phyloP scores from a whole-genome alignment of 2,888 invertebrate genomes.

The Morpho achilles region DNA sequence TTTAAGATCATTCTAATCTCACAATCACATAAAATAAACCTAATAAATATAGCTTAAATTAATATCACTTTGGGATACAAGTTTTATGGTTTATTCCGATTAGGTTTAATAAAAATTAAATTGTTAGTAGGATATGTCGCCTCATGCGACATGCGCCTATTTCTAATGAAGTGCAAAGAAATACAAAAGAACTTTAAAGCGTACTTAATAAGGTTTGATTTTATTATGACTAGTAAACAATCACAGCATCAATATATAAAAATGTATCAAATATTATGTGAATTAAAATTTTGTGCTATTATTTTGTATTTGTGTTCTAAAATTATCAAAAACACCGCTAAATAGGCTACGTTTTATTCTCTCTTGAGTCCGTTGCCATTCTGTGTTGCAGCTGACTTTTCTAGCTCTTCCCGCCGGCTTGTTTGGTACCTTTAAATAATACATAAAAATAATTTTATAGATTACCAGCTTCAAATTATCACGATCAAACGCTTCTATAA shows the following conservation, averaged over 20 bases:
- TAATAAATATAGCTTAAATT: constrained; percentile 67
- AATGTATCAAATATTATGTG: neutral
- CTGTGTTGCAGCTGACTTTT: constrained; percentile 62
- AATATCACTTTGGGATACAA: constrained; percentile 74
- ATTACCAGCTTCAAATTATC: neutral
- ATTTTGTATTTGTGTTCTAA: neutral
- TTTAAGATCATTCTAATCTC: constrained; percentile 34
- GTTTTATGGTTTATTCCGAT: constrained; percentile 26
- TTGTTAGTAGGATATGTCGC: neutral
- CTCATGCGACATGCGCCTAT: too few relatives aligned
- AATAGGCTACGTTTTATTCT: constrained; percentile 58
- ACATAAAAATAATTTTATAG: constrained; percentile 2
- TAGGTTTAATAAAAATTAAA: constrained; percentile 4
- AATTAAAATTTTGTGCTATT: neutral
- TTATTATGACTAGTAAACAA: constrained; percentile 45
- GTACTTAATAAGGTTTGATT: neutral
- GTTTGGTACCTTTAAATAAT: constrained; percentile 72
- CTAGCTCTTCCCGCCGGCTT: constrained; percentile 73
- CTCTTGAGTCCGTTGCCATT: constrained; percentile 82
- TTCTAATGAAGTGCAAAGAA: constrained; percentile 2
- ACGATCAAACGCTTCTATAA: too few relatives aligned
- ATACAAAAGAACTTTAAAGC: constrained; percentile 3
- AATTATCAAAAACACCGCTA: neutral
- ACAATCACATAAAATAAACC: constrained; percentile 64
- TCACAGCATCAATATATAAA: constrained; percentile 37